Conservation (phyloP, 2,113 vertebrate species). For the Microcebus murinus region DNA sequence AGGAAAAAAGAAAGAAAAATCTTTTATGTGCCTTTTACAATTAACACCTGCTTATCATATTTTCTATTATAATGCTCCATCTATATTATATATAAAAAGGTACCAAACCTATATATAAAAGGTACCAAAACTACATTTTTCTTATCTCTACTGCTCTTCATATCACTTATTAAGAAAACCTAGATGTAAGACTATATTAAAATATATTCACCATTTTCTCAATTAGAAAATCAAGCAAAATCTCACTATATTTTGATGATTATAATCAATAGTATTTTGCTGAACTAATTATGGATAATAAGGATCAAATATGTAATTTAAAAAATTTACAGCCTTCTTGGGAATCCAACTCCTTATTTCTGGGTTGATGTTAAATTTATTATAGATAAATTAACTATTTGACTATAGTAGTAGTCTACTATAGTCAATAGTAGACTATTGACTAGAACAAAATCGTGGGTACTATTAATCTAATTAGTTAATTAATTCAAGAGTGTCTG, state of each 20-base stretch:
- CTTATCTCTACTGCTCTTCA: neutral
- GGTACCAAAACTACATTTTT: neutral
- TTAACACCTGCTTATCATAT: neutral
- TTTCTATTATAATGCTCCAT: neutral
- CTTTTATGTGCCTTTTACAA: neutral
- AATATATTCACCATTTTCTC: conserved; percentile 21
- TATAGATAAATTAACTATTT: neutral
- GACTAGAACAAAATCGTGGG: neutral
- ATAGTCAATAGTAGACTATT: neutral
- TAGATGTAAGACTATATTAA: neutral
- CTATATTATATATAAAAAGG: neutral
- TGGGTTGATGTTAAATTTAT: neutral
- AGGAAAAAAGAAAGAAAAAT: neutral
- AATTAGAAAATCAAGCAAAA: conserved; percentile 43
- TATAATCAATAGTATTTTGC: neutral
- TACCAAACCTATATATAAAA: too few relatives aligned
- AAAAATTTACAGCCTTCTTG: neutral
- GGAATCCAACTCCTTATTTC: neutral
- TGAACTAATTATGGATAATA: neutral
- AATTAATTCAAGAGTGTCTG: conserved; percentile 22
- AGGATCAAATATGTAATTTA: neutral
- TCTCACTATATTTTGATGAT: neutral
- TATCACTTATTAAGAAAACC: neutral
- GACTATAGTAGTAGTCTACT: too few relatives aligned
- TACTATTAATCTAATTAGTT: neutral